Evolutionary conservation across 2,113 vertebrate species (phyloP).

Genomic region (Petrocephalus microphthalmus): DNA sequence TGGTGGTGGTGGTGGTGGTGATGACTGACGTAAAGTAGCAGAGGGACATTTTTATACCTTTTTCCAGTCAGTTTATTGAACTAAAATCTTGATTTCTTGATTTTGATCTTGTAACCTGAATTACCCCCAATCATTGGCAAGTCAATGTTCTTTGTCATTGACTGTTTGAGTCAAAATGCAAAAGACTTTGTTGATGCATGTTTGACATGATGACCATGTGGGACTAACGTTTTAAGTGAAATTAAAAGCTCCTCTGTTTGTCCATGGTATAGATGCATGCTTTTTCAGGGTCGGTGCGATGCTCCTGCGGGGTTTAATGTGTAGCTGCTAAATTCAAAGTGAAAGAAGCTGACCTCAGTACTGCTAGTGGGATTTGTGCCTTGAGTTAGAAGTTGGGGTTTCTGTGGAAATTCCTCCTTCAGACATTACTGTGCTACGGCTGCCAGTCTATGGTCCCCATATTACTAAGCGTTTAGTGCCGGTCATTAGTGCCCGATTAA

Average conservation of each 20-base stretch:
- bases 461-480: neutral
- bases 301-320: neutral
- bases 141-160: neutral
- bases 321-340: neutral
- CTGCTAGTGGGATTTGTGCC: neutral
- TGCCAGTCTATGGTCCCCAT: neutral
- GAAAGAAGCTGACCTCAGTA: neutral
- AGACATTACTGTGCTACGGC: neutral
- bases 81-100: neutral
- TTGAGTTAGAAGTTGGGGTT: neutral
- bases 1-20: neutral
- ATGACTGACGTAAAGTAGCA: neutral
- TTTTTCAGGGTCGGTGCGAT: neutral
- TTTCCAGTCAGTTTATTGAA: neutral
- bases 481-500: neutral
- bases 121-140: neutral
- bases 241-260: neutral
- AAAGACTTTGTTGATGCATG: neutral
- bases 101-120: neutral
- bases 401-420: neutral
- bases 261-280: neutral
- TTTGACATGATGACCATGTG: neutral
- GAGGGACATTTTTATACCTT: neutral
- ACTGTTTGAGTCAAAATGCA: neutral
- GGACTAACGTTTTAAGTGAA: neutral